Base-by-base conservation (phyloP, 2,113 vertebrate species). In the Pseudorasbora parva region DNA sequence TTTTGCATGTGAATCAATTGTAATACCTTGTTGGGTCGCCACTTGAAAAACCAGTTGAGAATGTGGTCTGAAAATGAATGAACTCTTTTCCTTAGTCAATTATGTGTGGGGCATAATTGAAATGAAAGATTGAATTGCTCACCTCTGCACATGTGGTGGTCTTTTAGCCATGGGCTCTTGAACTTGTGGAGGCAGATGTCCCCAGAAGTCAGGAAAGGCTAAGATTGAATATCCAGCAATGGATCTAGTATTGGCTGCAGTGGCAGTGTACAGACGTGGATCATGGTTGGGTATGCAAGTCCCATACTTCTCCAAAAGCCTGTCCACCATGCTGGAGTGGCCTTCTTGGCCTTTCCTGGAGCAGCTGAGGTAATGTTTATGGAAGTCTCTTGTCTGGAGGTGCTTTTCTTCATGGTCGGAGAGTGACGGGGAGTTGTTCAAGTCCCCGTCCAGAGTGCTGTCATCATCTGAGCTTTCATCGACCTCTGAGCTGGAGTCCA, bases 161-260 rank as follows among this genome's bases (percentile, higher is more conserved):
- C 96, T 95, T 27, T 92, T 91, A 60, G 94, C 17, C 93, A 96
- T 88, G 6, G 93, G 84, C 72, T 96, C 95, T 56, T 87, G 83
- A 79, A 82, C 85, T 8, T 79, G 84, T 15, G 92, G 93, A 2
- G 96, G 89, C 11, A 91, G 84, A 49, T 98, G 97, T 27, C 97
- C 97, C 97, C 97, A 98, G 87, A 97, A 94, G 89, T 99, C 97
- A 0, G 97, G 96, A 87, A 99, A 97, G 17, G 96, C 95, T 91
- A 96, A 30, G 12, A 92, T 91, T 77, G 89, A 93, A 91, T 95
- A 97, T 30, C 88, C 92, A 12, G 93, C 91, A 81, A 96, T 90
- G 75, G 97, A 97, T 66, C 87, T 95, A 45, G 96, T 95, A 78
- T 86, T 37, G 45, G 84, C 82, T 0, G 97, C 95, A 23, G 90